Conservation (phyloP, 2,797 vertebrate genomes). For the Nyctibius grandis region DNA sequence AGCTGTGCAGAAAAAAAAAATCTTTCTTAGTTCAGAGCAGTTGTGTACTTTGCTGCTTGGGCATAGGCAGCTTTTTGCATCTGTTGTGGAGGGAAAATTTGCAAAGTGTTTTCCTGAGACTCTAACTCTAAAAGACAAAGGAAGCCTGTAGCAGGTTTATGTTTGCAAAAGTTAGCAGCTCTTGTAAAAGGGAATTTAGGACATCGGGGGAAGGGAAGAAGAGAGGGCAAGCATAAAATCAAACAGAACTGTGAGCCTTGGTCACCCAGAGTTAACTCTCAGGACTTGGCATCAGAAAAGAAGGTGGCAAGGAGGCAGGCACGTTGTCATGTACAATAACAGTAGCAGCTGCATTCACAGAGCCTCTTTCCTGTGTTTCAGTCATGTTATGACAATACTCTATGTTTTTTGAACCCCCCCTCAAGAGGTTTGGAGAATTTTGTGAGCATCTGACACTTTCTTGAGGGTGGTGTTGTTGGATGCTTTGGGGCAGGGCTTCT, state of each 20-base stretch:
- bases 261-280: not conserved
- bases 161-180: not conserved
- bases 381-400: not conserved
- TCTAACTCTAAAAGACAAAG: not conserved
- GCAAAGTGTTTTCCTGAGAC: not conserved
- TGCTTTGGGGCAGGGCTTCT: not conserved
- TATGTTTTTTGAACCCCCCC: not conserved
- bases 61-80: not conserved
- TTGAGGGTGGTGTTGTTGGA: not conserved
- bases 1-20: constrained; percentile 23
- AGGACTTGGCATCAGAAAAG: not conserved
- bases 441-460: not conserved
- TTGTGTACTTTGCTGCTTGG: constrained; percentile 11
- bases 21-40: not conserved
- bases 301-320: not conserved
- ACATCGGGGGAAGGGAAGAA: not conserved
- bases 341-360: not conserved
- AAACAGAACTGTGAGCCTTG: not conserved
- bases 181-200: constrained; percentile 9
- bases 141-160: not conserved
- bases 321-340: not conserved
- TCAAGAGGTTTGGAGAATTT: not conserved
- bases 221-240: not conserved
- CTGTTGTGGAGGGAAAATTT: not conserved
- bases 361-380: not conserved